phyloP scores from a whole-genome alignment of 1,140 invertebrate genomes.

The Diachasmimorpha longicaudata region DNA sequence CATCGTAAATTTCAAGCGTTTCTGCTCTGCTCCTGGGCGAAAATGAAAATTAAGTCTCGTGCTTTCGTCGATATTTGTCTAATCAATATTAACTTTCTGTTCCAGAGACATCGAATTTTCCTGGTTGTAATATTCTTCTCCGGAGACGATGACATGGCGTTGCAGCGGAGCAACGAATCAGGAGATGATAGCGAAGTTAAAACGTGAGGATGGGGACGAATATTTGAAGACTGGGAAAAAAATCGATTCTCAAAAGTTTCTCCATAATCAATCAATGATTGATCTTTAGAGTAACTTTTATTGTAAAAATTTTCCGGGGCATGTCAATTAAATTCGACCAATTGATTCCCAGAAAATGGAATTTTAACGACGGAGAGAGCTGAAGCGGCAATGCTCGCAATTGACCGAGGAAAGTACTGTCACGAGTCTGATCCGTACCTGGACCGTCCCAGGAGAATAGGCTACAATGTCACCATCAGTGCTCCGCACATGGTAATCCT shows the following conservation, averaged over 20 bases:
- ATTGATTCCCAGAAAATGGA: slow-evolving; percentile 87
- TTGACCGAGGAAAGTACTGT: slow-evolving; percentile 86
- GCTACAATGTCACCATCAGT: slow-evolving; percentile 93
- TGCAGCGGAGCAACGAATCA: slow-evolving; percentile 56
- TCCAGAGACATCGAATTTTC: not conserved
- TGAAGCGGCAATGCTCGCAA: slow-evolving; percentile 81
- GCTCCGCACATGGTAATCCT: slow-evolving; percentile 94
- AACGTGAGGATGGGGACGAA: slow-evolving; percentile 41
- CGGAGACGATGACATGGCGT: slow-evolving; percentile 53
- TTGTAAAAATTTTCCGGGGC: too few relatives aligned
- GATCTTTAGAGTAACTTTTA: too few relatives aligned
- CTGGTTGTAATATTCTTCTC: not conserved
- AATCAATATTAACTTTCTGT: not conserved
- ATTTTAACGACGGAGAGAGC: slow-evolving; percentile 83
- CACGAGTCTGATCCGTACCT: slow-evolving; percentile 78
- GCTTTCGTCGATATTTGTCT: not conserved
- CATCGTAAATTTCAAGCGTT: too few relatives aligned
- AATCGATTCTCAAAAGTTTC: too few relatives aligned
- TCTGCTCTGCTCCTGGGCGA: too few relatives aligned
- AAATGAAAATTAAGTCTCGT: not conserved
- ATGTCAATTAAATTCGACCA: too few relatives aligned
- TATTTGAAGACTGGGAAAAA: not conserved
- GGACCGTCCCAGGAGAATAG: slow-evolving; percentile 89
- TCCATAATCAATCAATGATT: too few relatives aligned
- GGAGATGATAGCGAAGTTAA: slow-evolving; percentile 54